Base-by-base conservation (phyloP, 53 echinoderm and acorn worm genomes). In the Arbacia lixula region DNA sequence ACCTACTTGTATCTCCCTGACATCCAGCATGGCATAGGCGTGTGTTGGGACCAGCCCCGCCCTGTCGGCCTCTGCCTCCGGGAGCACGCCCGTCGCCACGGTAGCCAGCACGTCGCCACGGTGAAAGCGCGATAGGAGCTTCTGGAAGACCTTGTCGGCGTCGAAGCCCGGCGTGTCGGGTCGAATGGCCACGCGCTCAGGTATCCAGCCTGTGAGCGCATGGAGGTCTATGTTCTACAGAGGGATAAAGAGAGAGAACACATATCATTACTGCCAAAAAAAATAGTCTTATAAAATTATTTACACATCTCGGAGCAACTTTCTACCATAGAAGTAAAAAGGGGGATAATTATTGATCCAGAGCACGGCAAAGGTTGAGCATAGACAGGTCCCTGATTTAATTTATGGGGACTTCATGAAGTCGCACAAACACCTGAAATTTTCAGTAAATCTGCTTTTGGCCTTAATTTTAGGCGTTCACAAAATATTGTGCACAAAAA, bases 41-140 rank as follows among this genome's bases (percentile, higher is more conserved):
- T 96, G 97, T 36, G 97, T 96, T 11, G 97, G 89, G 5, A 96
- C 96, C 66, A 96, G 89, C 9, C 97, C 97, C 0, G 97, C 97
- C 38, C 97, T 71, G 50, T 96, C 97, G 1, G 92, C 97, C 4
- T 91, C 92, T 4, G 74, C 90, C 27, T 93, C 97, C 3, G 97
- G 78, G 79, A 96, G 81, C 32, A 84, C 55, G 1, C 93, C 97
- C 17, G 92, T 93, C 77, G 93, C 93, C 74, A 93, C 76, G 24
- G 92, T 93, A 66, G 89, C 88, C 10, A 93, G 83, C 12, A 91
- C 91, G 55, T 93, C 89, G 20, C 97, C 97, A 42, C 66, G 71
- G 67, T 92, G 90, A 69, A 96, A 96, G 63, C 93, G 85, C 19
- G 91, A 80, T 30, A 80, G 53, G 34, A 96, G 83, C 53, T 89